Evolutionary conservation across 64 coral and sea anemone genomes (phyloP).

Genomic region (Actinia tenebrosa): DNA sequence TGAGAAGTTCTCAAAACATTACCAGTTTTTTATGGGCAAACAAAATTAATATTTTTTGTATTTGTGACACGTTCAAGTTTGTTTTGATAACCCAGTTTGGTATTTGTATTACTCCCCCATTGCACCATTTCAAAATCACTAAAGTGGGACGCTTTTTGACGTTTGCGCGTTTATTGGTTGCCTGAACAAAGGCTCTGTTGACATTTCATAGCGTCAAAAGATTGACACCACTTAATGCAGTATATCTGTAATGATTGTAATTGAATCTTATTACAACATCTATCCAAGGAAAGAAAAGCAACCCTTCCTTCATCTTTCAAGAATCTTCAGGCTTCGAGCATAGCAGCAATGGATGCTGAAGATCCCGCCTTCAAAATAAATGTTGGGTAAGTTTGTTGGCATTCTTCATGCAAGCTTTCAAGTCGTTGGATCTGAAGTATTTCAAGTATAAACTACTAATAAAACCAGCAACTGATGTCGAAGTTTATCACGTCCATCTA

Average conservation of each 20-base stretch:
- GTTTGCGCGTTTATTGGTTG: background rate
- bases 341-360: background rate
- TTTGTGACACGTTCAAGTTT: background rate
- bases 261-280: background rate
- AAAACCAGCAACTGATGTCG: background rate
- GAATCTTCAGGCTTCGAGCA: background rate
- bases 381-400: background rate
- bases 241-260: constrained; percentile 1
- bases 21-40: background rate
- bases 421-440: background rate
- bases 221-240: constrained; percentile 9
- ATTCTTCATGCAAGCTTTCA: background rate
- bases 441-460: background rate
- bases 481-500: background rate
- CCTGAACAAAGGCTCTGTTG: background rate
- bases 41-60: background rate
- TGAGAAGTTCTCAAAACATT: background rate
- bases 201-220: constrained; percentile 5
- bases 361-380: background rate
- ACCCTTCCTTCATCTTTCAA: background rate
- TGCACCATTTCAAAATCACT: background rate
- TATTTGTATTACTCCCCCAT: background rate
- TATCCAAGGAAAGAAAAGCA: background rate
- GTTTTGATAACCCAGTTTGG: too few relatives aligned
- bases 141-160: background rate